A percentile compares a stretch with the other conserved stretches of the same genome.
Evolutionary conservation across 2,888 invertebrate genomes (phyloP).

Genomic region (Melinopterus prodromus): DNA sequence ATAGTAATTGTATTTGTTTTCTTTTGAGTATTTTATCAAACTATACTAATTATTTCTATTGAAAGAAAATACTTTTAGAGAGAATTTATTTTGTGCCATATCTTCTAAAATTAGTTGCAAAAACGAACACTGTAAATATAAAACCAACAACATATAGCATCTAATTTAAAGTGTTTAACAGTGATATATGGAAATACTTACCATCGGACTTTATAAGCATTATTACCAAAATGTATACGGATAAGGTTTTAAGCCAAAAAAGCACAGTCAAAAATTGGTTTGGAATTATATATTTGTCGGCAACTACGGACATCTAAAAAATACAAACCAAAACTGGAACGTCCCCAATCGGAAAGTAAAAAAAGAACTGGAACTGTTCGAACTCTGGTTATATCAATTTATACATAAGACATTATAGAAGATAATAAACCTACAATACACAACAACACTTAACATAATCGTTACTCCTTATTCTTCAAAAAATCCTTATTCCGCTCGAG

Average conservation of each 20-base stretch:
- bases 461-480: slow-evolving; percentile 54
- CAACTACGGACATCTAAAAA: background rate
- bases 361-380: slow-evolving; percentile 7
- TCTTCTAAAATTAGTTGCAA: too few relatives aligned
- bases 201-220: background rate
- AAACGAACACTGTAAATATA: too few relatives aligned
- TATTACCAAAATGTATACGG: too few relatives aligned
- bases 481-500: slow-evolving; percentile 64
- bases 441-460: slow-evolving; percentile 29
- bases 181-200: too few relatives aligned
- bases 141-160: too few relatives aligned
- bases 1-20: background rate
- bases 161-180: too few relatives aligned
- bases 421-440: slow-evolving; percentile 16
- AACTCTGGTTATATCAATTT: slow-evolving; percentile 6
- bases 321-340: slow-evolving; percentile 8
- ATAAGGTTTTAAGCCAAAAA: too few relatives aligned
- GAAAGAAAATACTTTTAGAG: too few relatives aligned
- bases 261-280: background rate
- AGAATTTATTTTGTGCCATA: too few relatives aligned
- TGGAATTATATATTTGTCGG: background rate
- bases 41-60: too few relatives aligned
- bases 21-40: background rate
- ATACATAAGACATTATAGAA: slow-evolving; percentile 12
- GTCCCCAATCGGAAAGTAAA: background rate